Evolutionary conservation across 2,797 vertebrate genomes (phyloP).

Genomic region (Pipistrellus pipistrellus): DNA sequence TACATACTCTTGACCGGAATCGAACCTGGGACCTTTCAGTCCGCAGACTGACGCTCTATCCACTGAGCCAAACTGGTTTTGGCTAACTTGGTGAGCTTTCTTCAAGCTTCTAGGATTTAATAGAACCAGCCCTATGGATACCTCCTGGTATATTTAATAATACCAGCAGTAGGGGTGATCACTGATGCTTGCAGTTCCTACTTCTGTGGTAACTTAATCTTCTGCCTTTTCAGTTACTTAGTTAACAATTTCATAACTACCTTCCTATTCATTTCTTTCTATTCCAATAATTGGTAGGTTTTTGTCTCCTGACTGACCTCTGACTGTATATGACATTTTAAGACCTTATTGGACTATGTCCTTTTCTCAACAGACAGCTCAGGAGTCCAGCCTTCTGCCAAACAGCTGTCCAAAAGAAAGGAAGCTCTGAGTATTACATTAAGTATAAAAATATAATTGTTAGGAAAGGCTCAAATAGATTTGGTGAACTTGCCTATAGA

Average conservation of each 20-base stretch:
- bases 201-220: not conserved
- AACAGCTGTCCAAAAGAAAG: not conserved
- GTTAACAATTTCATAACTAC: not conserved
- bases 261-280: constrained; percentile 32
- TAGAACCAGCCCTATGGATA: not conserved
- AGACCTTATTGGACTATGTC: not conserved
- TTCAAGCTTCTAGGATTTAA: not conserved
- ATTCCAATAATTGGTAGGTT: constrained; percentile 2
- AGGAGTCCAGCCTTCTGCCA: not conserved
- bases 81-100: not conserved
- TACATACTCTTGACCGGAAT: no score
- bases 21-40: no score
- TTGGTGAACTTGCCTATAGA: not conserved
- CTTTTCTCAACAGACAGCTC: not conserved
- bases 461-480: constrained; percentile 38
- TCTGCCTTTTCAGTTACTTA: constrained; percentile 16
- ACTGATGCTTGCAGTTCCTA: not conserved
- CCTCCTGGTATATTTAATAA: not conserved
- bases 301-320: constrained; percentile 1
- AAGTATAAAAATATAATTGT: not conserved
- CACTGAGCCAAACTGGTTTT: no score
- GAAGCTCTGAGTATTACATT: not conserved
- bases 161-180: not conserved
- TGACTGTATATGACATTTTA: not conserved
- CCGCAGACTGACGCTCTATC: no score